Evolutionary conservation across 1,140 invertebrate genomes (phyloP).

Genomic region (Drosophila nigrodunni): DNA sequence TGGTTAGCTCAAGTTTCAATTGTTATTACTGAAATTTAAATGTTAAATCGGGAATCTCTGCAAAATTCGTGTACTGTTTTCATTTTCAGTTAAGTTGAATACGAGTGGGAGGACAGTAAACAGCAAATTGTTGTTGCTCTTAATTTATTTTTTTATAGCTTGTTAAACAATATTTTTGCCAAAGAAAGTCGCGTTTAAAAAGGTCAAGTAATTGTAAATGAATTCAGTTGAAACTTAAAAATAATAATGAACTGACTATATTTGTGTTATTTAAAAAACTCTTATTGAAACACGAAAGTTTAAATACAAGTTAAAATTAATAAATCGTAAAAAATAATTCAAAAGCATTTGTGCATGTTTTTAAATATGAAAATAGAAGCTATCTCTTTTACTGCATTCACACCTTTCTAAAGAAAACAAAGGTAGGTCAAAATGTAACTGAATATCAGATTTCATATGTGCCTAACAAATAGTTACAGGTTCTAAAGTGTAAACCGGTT

Average conservation of each 20-base stretch:
- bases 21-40: neutral
- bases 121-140: conserved; percentile 64
- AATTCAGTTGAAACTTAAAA: neutral
- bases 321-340: neutral
- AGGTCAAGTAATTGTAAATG: conserved; percentile 3
- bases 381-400: neutral
- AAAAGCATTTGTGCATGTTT: neutral
- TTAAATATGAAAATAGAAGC: neutral
- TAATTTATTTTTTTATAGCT: conserved; percentile 59
- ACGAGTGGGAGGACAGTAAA: conserved; percentile 41
- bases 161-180: conserved; percentile 51
- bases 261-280: too few relatives aligned
- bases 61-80: conserved; percentile 7
- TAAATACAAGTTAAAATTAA: too few relatives aligned
- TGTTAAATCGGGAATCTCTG: conserved; percentile 1
- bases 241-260: neutral
- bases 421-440: neutral
- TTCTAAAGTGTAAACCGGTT: conserved; percentile 16
- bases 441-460: neutral
- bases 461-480: neutral
- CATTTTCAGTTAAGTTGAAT: too few relatives aligned
- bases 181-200: neutral
- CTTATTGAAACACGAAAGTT: too few relatives aligned
- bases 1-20: conserved; percentile 13
- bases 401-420: neutral